Percentiles rank a stretch among this genome's conserved stretches.
Evolutionary conservation across 1,140 invertebrate genomes (phyloP).

Genomic region (Vollenhovia emeryi): DNA sequence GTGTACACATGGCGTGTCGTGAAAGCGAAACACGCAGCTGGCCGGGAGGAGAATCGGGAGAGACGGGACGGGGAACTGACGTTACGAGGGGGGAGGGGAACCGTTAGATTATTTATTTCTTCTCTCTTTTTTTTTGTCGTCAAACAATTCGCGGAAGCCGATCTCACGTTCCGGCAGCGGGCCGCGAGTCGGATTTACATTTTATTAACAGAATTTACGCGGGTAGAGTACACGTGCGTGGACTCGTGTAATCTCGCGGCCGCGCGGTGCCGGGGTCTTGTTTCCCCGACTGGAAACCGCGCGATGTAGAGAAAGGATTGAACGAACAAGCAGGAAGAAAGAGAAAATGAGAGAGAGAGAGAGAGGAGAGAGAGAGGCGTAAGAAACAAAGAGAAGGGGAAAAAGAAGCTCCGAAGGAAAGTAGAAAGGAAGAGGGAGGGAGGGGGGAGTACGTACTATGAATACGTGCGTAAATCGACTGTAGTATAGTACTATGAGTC

Average conservation of each 20-base stretch:
- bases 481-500: constrained; percentile 85
- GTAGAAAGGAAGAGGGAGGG: not conserved
- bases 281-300: not conserved
- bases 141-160: not conserved
- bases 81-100: no score
- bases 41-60: not conserved
- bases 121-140: no score
- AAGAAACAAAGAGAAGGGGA: not conserved
- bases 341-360: not conserved
- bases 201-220: not conserved
- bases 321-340: not conserved
- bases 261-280: not conserved
- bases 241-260: not conserved
- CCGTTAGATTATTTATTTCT: not conserved
- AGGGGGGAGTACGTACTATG: constrained; percentile 76
- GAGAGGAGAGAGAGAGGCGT: no score
- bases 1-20: constrained; percentile 14
- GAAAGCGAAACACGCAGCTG: not conserved
- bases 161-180: not conserved
- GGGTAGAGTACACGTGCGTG: not conserved
- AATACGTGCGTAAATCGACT: constrained; percentile 81
- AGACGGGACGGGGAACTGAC: not conserved
- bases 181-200: not conserved
- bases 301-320: constrained; percentile 12
- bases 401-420: not conserved